Base-by-base conservation (phyloP, 2,888 invertebrate genomes). In the Epistrophe grossulariae region DNA sequence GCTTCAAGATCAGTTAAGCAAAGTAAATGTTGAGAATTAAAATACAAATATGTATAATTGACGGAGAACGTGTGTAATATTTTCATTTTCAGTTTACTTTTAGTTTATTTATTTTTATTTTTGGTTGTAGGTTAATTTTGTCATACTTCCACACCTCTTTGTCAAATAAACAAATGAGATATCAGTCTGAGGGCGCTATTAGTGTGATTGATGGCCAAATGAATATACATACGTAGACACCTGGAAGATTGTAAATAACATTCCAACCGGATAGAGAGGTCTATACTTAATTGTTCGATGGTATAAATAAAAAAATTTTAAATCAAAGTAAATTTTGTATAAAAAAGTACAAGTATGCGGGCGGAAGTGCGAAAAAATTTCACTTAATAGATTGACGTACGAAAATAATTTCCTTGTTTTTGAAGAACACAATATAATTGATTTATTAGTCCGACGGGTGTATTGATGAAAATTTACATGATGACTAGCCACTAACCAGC, bases 1-100 rank as follows among this genome's bases (percentile, higher is more conserved):
- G 11, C 68, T 55, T 72, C 55, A 81, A 81, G 84, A 84, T 84
- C 84, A 81, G 77, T 77, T 77, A 72, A 60, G 71, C 59, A 71
- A 71, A 80, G 79, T 76, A 79, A 80, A 76, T 84, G 74, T 74
- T 79, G 40, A 84, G 13, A 62, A 79, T 84, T 70, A 84, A 79
- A 70, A 79, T 64, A 76, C 79, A 79, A 79, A 84, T 70, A 79
- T 6, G 4, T 6, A 38, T 17, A 62, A 24, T 62, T 24, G 24
- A 76, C 64, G 45, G 45, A 76, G 64, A 82, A 82, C 73, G 59
- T 71, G 71, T 77, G 82, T 76, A 40, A 76, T 81, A 64, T 71
- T 81, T 81, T 62, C 81, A 76, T 76, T 81, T 64, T 48, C 52
- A 76, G 71, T 81, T 68, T 68, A 68, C 31, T 68, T 68, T 50